Conservation (phyloP, 2,797 vertebrate genomes). For the Gadopsis bispinosus region DNA sequence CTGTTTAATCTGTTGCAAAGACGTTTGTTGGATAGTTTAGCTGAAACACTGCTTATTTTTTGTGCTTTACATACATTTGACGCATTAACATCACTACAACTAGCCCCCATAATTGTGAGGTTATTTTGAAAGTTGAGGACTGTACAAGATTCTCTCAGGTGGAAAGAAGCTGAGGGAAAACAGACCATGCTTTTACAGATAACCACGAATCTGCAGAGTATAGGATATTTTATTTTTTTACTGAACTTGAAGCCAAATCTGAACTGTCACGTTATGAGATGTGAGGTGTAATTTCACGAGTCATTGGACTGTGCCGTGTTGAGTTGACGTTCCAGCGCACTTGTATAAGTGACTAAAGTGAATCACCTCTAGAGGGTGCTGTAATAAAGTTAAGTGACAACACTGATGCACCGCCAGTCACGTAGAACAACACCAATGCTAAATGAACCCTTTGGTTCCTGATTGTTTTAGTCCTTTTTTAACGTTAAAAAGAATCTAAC, state of each 20-base stretch:
- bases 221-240: conserved; percentile 16
- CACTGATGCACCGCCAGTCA: neutral
- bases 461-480: conserved; percentile 19
- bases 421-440: neutral
- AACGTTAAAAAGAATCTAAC: neutral
- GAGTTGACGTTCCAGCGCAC: conserved; percentile 36
- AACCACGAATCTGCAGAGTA: conserved; percentile 17
- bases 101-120: conserved; percentile 7
- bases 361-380: conserved; percentile 67
- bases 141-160: conserved; percentile 38
- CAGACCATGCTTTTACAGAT: conserved; percentile 13
- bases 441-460: neutral
- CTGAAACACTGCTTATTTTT: conserved; percentile 25
- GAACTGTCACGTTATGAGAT: conserved; percentile 52
- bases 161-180: conserved; percentile 48
- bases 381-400: conserved; percentile 9
- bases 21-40: conserved; percentile 13
- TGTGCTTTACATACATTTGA: conserved; percentile 28
- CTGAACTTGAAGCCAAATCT: conserved; percentile 46
- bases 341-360: conserved; percentile 18
- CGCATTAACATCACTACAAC: conserved; percentile 11
- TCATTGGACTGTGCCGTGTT: conserved; percentile 61
- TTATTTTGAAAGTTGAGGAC: conserved; percentile 32
- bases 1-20: conserved; percentile 19
- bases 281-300: conserved; percentile 69